Evolutionary conservation across 2,888 invertebrate genomes (phyloP).

Genomic region (Dryocosmus kuriphilus): DNA sequence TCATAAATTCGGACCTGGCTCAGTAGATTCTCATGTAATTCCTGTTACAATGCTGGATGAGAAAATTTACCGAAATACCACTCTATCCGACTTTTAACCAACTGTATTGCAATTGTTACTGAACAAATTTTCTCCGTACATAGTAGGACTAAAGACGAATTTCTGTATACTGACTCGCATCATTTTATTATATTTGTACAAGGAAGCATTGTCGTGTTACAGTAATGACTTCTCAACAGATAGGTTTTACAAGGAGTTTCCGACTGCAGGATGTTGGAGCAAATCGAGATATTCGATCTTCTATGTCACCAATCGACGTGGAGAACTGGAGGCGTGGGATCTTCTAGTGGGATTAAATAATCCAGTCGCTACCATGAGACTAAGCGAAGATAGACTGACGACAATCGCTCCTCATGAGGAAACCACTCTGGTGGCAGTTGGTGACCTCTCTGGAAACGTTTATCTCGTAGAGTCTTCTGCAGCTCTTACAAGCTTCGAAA

Average conservation of each 20-base stretch:
- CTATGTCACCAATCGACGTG: slow-evolving; percentile 91
- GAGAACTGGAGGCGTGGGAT: slow-evolving; percentile 94
- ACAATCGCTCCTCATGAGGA: slow-evolving; percentile 85
- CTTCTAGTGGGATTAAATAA: slow-evolving; percentile 90
- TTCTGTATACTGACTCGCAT: not conserved
- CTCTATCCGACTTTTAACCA: no score
- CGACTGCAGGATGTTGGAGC: slow-evolving; percentile 82
- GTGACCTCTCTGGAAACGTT: slow-evolving; percentile 87
- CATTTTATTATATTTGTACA: not conserved
- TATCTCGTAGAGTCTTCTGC: slow-evolving; percentile 89
- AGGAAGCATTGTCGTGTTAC: not conserved
- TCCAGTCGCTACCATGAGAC: slow-evolving; percentile 87
- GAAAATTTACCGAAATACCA: no score
- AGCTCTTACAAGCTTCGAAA: slow-evolving; percentile 84
- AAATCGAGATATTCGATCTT: slow-evolving; percentile 89
- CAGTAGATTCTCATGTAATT: no score
- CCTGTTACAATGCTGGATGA: no score
- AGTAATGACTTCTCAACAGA: slow-evolving; percentile 23
- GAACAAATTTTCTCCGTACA: no score
- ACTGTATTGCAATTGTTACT: no score
- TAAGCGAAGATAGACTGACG: slow-evolving; percentile 84
- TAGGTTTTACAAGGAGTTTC: slow-evolving; percentile 68
- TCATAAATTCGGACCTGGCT: no score
- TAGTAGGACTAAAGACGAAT: no score
- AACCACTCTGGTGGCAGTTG: slow-evolving; percentile 85